Conservation (phyloP, 2,797 vertebrate species). For the Acanthopagrus latus region DNA sequence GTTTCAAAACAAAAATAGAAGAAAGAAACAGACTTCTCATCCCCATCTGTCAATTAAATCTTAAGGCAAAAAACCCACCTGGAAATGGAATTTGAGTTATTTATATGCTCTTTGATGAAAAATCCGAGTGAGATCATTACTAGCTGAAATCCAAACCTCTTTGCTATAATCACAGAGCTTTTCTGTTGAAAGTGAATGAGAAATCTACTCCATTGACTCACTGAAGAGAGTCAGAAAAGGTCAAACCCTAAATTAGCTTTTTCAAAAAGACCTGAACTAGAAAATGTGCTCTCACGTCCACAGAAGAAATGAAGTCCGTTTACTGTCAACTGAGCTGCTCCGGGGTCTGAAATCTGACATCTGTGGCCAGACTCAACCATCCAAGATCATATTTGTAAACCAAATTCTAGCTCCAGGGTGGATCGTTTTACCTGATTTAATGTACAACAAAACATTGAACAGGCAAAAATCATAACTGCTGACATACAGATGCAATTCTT, state of each 20-base stretch:
- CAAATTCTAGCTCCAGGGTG: conserved; percentile 34
- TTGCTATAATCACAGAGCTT: conserved; percentile 23
- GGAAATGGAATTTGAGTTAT: conserved; percentile 53
- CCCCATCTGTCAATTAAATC: conserved; percentile 47
- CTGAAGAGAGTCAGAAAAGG: background rate
- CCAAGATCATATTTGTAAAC: conserved; percentile 8
- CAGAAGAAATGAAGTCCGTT: background rate
- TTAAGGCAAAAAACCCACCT: conserved; percentile 57
- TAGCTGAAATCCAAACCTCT: conserved; percentile 21
- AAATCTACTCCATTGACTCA: conserved; percentile 21
- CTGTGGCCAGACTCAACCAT: conserved; percentile 9
- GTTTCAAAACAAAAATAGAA: background rate
- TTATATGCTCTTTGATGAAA: conserved; percentile 43
- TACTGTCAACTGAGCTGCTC: conserved; percentile 10
- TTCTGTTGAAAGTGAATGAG: conserved; percentile 15
- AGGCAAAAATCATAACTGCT: conserved; percentile 39
- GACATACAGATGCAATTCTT: conserved; percentile 27
- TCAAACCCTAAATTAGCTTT: conserved; percentile 31
- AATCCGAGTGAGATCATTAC: conserved; percentile 21
- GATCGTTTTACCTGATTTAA: conserved; percentile 52
- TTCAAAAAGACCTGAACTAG: conserved; percentile 22
- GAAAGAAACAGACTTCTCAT: background rate
- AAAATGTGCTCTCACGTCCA: conserved; percentile 26
- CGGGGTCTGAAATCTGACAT: conserved; percentile 16
- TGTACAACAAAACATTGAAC: conserved; percentile 32